Base-by-base conservation (phyloP, 2,888 invertebrate genomes). In the Aromia moschata region DNA sequence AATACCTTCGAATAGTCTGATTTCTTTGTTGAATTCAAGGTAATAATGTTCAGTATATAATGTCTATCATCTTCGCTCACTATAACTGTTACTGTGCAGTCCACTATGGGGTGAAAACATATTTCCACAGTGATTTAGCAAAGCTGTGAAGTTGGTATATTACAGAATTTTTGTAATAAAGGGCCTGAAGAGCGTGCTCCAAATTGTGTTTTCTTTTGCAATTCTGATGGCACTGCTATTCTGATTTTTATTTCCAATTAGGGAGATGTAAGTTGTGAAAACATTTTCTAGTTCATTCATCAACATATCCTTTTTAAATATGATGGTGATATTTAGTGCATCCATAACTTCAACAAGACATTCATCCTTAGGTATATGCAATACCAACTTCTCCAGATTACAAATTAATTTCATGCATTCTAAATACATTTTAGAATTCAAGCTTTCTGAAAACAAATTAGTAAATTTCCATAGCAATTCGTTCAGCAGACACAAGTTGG, bases 61-160 rank as follows among this genome's bases (percentile, higher is more conserved):
- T 18, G 57, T n/a, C 12, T 20, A 33, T 49, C 44, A 46, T 60
- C 58, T 14, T 56, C 47, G 2, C 33, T 40, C 11, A 46, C 14
- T 16, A 38, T 40, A 16, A 66, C 33, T 18, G 41, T 20, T 14
- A 67, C 55, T 31, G 40, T 54, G 12, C 58, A 45, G 33, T 83
- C 80, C 53, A 90, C 84, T 0, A 91, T 83, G 0, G 87, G 85
- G 80, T 75, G 9, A 91, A 79, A 16, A 90, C 76, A 60, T 84
- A 77, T 25, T 84, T 81, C 67, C 88, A 78, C 12, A 92, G 71
- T 68, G 85, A 85, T 56, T 81, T 81, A 1, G 86, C 81, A 70
- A 92, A 86, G 51, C 82, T 79, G 30, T 84, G 80, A 3, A 91
- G 74, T 70, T 84, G 85, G 18, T 70, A 49, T 18, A 63, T 68